Percentiles rank a stretch among this genome's conserved stretches.
These are phyloP conservation scores for Mylabris phalerata DNA, from an alignment of 1,140 invertebrate species.

Conservation along the genomic window DNA sequence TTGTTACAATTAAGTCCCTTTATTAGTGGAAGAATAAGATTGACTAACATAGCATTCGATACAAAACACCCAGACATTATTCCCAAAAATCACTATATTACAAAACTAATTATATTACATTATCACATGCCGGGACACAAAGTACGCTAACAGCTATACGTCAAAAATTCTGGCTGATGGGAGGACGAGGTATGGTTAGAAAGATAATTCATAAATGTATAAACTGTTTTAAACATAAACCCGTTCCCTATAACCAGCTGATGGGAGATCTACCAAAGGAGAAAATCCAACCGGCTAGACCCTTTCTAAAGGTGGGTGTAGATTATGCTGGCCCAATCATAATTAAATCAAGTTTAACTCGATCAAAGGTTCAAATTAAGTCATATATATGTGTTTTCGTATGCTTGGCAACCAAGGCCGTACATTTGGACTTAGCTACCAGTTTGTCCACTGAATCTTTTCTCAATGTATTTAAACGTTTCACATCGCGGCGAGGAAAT, in stretches of 20 bases:
- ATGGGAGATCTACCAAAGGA: slow-evolving; percentile 35
- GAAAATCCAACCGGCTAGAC: slow-evolving; percentile 17
- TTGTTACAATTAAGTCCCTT: too few relatives aligned
- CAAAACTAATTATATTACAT: too few relatives aligned
- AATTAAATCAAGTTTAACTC: slow-evolving; percentile 13
- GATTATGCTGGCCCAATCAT: slow-evolving; percentile 38
- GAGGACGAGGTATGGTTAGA: slow-evolving; percentile 16
- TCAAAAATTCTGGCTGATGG: slow-evolving; percentile 25
- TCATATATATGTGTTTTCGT: slow-evolving; percentile 38
- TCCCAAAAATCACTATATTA: too few relatives aligned
- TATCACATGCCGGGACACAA: slow-evolving; percentile 9
- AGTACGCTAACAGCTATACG: slow-evolving; percentile 8
- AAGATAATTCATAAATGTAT: slow-evolving; percentile 31
- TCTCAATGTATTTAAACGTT: slow-evolving; percentile 35
- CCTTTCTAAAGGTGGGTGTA: slow-evolving; percentile 31
- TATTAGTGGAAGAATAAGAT: too few relatives aligned
- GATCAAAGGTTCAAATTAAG: slow-evolving; percentile 25
- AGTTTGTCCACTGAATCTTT: slow-evolving; percentile 37
- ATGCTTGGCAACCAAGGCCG: slow-evolving; percentile 31
- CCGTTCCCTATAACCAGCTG: slow-evolving; percentile 21
- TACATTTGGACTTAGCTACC: slow-evolving; percentile 35
- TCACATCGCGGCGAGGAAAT: slow-evolving; percentile 29
- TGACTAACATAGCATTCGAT: too few relatives aligned
- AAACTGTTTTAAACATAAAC: slow-evolving; percentile 25
- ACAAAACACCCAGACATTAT: too few relatives aligned